A percentile compares a stretch with the other conserved stretches of the same genome.
These are phyloP conservation scores for Phylloscopus collybita DNA, from an alignment of 2,797 vertebrate genomes.

Conservation along the genomic window DNA sequence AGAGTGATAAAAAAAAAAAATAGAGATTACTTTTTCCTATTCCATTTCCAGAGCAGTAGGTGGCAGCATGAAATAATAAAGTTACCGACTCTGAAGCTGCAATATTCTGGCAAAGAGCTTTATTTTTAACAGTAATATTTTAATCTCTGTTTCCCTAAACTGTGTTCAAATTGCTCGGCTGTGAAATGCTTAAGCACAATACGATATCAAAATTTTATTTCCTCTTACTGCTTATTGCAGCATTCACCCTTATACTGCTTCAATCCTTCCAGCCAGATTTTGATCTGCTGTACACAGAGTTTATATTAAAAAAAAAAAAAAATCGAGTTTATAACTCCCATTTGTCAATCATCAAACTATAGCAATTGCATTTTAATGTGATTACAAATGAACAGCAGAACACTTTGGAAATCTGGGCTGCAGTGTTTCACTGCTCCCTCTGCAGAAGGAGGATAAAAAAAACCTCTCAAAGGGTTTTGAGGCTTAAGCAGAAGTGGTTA, in stretches of 20 bases:
- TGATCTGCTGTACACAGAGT: not conserved
- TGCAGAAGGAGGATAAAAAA: not conserved
- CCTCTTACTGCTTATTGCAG: not conserved
- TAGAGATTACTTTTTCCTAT: not conserved
- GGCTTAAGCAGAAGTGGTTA: not conserved
- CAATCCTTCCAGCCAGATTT: not conserved
- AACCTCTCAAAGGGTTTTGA: not conserved
- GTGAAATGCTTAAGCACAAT: not conserved
- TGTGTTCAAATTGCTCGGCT: not conserved
- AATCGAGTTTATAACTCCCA: not conserved
- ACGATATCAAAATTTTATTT: not conserved
- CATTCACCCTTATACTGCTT: not conserved
- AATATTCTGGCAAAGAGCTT: not conserved
- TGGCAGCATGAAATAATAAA: constrained; percentile 44
- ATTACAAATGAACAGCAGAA: not conserved
- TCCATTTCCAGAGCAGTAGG: constrained; percentile 15
- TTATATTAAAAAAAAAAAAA: not conserved
- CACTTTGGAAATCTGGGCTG: not conserved
- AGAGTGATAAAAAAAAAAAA: not conserved
- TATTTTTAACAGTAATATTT: not conserved
- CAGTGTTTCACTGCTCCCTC: not conserved
- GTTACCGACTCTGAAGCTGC: not conserved
- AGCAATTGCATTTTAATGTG: not conserved
- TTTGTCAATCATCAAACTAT: not conserved
- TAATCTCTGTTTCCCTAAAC: not conserved